phyloP scores from a whole-genome alignment of 2,888 invertebrate species.

The Trichogramma dendrolimi region DNA sequence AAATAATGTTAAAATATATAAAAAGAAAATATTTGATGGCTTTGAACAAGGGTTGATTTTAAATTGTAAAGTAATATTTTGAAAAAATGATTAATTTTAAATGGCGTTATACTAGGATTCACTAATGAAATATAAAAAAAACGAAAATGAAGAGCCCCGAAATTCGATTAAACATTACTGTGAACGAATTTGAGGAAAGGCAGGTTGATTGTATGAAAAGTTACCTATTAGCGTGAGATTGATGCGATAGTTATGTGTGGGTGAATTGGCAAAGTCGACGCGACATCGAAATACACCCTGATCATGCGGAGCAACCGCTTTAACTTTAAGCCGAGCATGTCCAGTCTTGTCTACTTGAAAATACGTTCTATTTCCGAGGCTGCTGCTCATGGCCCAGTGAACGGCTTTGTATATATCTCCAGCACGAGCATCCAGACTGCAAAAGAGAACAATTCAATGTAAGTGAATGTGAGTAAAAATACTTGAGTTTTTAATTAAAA shows the following conservation, averaged over 20 bases:
- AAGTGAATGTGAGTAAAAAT: not conserved
- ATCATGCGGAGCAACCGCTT: slow-evolving; percentile 68
- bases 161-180: too few species aligned
- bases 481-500: slow-evolving; percentile 24
- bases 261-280: slow-evolving; percentile 84
- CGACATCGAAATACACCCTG: slow-evolving; percentile 83
- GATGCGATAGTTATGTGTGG: slow-evolving; percentile 80
- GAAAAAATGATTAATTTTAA: too few species aligned
- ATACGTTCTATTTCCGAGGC: slow-evolving; percentile 71
- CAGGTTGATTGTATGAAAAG: slow-evolving; percentile 43
- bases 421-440: slow-evolving; percentile 74
- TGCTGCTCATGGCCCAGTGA: slow-evolving; percentile 75
- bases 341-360: slow-evolving; percentile 64
- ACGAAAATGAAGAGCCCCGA: too few species aligned
- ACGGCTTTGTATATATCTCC: slow-evolving; percentile 64
- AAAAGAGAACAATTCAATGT: slow-evolving; percentile 25
- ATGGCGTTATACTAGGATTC: too few species aligned
- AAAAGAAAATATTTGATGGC: too few species aligned
- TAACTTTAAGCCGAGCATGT: slow-evolving; percentile 66
- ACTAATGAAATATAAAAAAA: too few species aligned
- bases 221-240: slow-evolving; percentile 85
- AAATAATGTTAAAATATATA: too few species aligned
- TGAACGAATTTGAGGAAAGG: too few species aligned
- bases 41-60: too few species aligned
- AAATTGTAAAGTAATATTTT: too few species aligned